These are phyloP conservation scores for Atta cephalotes DNA, from an alignment of 1,140 invertebrate genomes.

Conservation along the genomic window DNA sequence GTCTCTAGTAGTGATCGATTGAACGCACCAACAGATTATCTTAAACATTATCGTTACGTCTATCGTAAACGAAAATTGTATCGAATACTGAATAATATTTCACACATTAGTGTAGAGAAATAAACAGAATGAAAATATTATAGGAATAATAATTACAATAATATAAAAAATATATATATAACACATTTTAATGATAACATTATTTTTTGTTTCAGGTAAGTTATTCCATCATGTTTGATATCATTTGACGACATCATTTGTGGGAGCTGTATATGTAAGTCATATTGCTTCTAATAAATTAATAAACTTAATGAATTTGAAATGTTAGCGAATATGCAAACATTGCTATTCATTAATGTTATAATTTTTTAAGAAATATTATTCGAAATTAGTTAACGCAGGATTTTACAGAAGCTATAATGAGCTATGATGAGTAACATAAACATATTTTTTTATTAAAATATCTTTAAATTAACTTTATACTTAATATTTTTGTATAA, in stretches of 20 bases:
- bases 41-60: constrained; percentile 11
- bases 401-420: not conserved
- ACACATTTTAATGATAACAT: constrained; percentile 23
- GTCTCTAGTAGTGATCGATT: constrained; percentile 34
- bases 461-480: constrained; percentile 5
- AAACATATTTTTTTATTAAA: not conserved
- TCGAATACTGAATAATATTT: not conserved
- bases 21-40: constrained; percentile 17
- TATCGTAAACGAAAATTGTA: not conserved
- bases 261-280: constrained; percentile 48
- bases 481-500: not conserved
- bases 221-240: not conserved
- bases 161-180: not conserved
- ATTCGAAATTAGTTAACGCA: not conserved
- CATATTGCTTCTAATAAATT: not conserved
- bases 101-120: not conserved
- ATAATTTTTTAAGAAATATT: not conserved
- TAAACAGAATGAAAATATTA: too few relatives aligned
- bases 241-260: too few relatives aligned
- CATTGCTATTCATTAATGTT: not conserved
- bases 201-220: constrained; percentile 68
- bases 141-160: not conserved
- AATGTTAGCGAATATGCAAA: not conserved
- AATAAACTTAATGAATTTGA: not conserved
- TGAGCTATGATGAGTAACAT: not conserved